Conservation (phyloP, 1,140 invertebrate species). For the Aphis craccivora region DNA sequence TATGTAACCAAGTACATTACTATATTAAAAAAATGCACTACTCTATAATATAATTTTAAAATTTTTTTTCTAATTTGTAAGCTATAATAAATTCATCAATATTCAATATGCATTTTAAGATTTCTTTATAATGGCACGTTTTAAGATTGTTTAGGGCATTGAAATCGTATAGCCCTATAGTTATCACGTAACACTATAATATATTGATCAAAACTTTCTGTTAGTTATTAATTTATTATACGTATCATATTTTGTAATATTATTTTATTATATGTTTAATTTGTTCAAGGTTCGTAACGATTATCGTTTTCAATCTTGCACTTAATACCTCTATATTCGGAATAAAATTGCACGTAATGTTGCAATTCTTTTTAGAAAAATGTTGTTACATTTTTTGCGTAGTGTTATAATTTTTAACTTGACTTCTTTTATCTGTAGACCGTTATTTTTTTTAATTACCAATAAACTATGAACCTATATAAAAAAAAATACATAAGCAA, state of each 20-base stretch:
- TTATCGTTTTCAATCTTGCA: background rate
- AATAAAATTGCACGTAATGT: background rate
- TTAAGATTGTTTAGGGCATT: too few relatives aligned
- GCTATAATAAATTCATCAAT: too few relatives aligned
- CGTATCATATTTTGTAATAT: background rate
- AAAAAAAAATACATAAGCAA: background rate
- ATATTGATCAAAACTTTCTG: background rate
- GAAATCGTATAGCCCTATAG: too few relatives aligned
- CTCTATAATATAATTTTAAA: too few relatives aligned
- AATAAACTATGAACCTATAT: background rate
- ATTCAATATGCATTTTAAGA: too few relatives aligned
- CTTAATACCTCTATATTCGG: background rate
- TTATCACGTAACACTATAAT: background rate
- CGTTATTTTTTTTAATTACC: background rate
- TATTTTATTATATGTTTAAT: background rate
- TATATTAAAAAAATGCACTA: too few relatives aligned
- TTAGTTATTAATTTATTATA: background rate
- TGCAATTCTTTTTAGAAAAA: constrained; percentile 32
- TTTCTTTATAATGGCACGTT: too few relatives aligned
- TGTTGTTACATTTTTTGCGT: background rate
- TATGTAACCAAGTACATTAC: too few relatives aligned
- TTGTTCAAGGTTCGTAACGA: background rate
- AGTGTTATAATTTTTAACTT: background rate
- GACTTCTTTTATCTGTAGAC: background rate
- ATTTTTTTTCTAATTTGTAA: too few relatives aligned